A percentile compares a stretch with the other conserved stretches of the same genome.
Evolutionary conservation across 2,888 invertebrate genomes (phyloP).

Genomic region (Megaustenia siamemsis): DNA sequence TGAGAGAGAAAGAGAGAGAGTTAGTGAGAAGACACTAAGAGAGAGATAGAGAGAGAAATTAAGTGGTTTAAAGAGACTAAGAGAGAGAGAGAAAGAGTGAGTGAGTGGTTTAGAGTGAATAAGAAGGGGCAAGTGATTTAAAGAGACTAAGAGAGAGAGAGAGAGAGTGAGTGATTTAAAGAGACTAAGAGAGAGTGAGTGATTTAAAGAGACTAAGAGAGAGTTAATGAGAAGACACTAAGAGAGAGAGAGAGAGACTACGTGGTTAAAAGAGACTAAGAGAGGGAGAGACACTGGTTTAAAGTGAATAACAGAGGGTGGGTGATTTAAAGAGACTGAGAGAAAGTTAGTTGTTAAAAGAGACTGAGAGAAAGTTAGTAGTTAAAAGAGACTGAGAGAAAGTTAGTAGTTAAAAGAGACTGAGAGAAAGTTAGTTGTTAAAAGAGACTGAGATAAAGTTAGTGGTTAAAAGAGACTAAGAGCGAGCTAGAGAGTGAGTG

Average conservation of each 20-base stretch:
- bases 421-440: constrained; percentile 5
- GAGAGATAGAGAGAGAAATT: constrained; percentile 28
- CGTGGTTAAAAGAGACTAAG: constrained; percentile 17
- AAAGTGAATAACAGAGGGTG: constrained; percentile 15
- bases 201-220: too few relatives aligned
- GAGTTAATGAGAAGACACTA: too few relatives aligned
- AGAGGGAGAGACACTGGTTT: constrained; percentile 33
- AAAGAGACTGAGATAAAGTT: constrained; percentile 31
- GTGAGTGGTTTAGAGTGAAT: constrained; percentile 13
- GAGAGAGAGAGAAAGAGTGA: constrained; percentile 40
- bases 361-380: background rate
- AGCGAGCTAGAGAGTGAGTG: constrained; percentile 16
- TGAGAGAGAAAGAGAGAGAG: too few relatives aligned
- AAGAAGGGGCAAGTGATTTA: background rate
- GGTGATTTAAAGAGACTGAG: background rate
- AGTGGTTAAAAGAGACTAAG: constrained; percentile 4
- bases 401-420: too few relatives aligned
- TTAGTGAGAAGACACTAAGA: too few relatives aligned
- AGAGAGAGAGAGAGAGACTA: constrained; percentile 29
- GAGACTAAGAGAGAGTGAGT: background rate
- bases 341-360: constrained; percentile 7
- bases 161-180: background rate
- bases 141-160: constrained; percentile 19
- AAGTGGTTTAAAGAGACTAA: constrained; percentile 21
- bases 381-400: background rate